Evolutionary conservation across 2,888 invertebrate species (phyloP), one percentile per base, ranked within the genome.

Genomic region (Osmoderma eremita): DNA sequence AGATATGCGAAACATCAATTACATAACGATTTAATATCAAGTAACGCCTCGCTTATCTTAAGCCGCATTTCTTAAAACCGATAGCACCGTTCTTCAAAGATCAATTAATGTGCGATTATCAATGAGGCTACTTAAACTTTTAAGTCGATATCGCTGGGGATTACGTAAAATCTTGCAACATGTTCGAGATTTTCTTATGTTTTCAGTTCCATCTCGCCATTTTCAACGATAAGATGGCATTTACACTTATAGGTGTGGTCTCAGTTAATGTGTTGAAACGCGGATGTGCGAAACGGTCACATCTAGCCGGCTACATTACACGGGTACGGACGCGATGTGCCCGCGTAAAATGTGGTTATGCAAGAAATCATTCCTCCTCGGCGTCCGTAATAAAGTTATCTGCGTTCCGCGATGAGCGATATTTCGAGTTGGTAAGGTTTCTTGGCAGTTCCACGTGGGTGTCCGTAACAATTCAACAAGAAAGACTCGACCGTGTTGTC

Each of bases 341-440:
- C 8, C 5, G 45, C 30, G 30, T 61, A 17, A 61, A 61, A 48
- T 61, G 42, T 66, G 62, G 68, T 71, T 69, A 68, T 65, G 66
- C 58, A 71, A 69, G 67, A 69, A 70, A 69, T 53, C 64, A 54
- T 65, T 36, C 45, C 62, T 30, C 30, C 30, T 30, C 30, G 30
- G 63, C 39, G 58, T 61, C 53, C 18, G 68, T 67, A 71, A 71
- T 69, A 69, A 71, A 71, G 71, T 69, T 71, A 69, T 71, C 69
- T 65, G 66, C 68, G 62, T 66, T 61, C 68, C 18, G 20, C 42
- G 42, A 42, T 42, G 17, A 38, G 36, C 38, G 58, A 49, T 38
- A 48, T 58, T 42, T 48, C 24, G 53, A 54, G 51, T 36, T 49
- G 20, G 49, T 61, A 63, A 63, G 50, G 61, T 64, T 45, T 62